phyloP scores from a whole-genome alignment of 2,888 invertebrate genomes.

The Acrocyrtus sp. region DNA sequence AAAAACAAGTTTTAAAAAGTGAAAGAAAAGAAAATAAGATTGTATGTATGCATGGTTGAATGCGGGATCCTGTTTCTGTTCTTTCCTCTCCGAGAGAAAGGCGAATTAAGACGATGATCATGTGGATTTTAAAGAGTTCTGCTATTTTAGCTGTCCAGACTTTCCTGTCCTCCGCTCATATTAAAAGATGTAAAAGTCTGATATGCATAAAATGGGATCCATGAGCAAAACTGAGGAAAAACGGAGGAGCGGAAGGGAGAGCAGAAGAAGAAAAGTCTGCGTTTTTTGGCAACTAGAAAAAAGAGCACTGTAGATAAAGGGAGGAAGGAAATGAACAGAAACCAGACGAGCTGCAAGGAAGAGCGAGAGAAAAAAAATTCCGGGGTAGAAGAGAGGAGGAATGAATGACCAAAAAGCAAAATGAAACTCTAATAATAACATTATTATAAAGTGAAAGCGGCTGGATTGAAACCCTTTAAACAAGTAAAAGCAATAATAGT shows the following conservation, averaged over 20 bases:
- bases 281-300: slow-evolving; percentile 38
- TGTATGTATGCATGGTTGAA: neutral
- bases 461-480: neutral
- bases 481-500: neutral
- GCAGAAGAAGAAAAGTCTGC: slow-evolving; percentile 8
- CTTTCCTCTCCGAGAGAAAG: neutral
- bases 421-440: slow-evolving; percentile 28
- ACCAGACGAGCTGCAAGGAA: slow-evolving; percentile 5
- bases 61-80: slow-evolving; percentile 4
- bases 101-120: too few relatives aligned
- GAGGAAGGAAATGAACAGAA: slow-evolving; percentile 6
- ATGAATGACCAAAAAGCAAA: slow-evolving; percentile 34
- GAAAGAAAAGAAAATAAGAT: slow-evolving; percentile 7
- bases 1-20: neutral
- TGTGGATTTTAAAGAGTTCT: too few relatives aligned
- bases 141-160: too few relatives aligned
- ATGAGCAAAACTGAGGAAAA: neutral
- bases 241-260: neutral
- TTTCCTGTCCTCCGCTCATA: too few relatives aligned
- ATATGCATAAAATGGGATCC: neutral
- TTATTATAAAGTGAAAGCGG: slow-evolving; percentile 32
- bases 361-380: neutral
- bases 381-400: too few relatives aligned
- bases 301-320: slow-evolving; percentile 16
- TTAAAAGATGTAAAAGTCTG: too few relatives aligned